Percentiles rank a stretch among this genome's conserved stretches.
Evolutionary conservation across 2,888 invertebrate species (phyloP).

Genomic region (Ichneumoninae sp.): DNA sequence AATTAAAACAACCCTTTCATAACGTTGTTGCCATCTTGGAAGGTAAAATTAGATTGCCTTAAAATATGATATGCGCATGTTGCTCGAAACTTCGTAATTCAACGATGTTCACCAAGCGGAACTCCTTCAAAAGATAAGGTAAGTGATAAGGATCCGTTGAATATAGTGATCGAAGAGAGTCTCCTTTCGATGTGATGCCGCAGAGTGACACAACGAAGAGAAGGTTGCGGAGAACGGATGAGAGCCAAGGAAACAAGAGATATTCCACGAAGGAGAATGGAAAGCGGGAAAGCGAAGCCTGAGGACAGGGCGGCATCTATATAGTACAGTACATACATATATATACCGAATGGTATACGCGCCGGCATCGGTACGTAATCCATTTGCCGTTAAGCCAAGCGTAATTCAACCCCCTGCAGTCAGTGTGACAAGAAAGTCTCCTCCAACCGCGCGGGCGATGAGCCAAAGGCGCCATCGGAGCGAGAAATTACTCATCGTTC

Average conservation of each 20-base stretch:
- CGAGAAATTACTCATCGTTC: conserved; percentile 85
- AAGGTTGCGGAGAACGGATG: conserved; percentile 41
- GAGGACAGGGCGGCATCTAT: conserved; percentile 46
- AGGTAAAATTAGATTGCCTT: not conserved
- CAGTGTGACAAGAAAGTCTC: conserved; percentile 84
- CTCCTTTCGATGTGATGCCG: conserved; percentile 57
- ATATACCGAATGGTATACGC: conserved; percentile 31
- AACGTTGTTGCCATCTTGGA: not conserved
- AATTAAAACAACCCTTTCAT: not conserved
- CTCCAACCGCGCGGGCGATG: conserved; percentile 55
- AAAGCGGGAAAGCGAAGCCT: conserved; percentile 44
- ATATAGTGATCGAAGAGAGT: conserved; percentile 65
- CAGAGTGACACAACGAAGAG: conserved; percentile 56
- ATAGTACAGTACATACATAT: conserved; percentile 1
- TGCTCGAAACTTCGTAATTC: conserved; percentile 6
- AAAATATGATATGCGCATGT: not conserved
- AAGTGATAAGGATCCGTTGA: conserved; percentile 68
- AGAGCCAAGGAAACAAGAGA: conserved; percentile 47
- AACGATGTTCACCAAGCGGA: conserved; percentile 30
- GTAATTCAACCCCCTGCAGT: conserved; percentile 80
- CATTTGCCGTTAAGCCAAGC: conserved; percentile 84
- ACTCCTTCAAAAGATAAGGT: conserved; percentile 53
- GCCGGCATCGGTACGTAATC: conserved; percentile 80
- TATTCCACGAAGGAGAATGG: conserved; percentile 33
- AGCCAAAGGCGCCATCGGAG: conserved; percentile 83